Evolutionary conservation across 2,888 invertebrate genomes (phyloP).

Genomic region (Sarcophaga caerulescens): DNA sequence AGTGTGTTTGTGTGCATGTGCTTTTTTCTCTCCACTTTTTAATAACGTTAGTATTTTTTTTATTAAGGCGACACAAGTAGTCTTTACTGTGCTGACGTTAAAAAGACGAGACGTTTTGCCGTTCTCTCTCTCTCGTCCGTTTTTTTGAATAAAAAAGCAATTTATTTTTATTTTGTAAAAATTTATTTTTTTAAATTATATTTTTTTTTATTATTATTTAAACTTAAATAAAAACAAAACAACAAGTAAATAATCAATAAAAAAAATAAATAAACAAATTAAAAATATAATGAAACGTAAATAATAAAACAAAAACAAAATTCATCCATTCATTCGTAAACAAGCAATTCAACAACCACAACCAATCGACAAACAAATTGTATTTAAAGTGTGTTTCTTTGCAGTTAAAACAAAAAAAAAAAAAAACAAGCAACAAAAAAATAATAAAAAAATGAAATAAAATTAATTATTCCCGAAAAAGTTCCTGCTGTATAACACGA

Average conservation of each 20-base stretch:
- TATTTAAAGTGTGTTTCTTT: constrained; percentile 45
- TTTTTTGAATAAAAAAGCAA: constrained; percentile 35
- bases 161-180: constrained; percentile 57
- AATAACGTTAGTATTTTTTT: too few species aligned
- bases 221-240: constrained; percentile 25
- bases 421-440: not conserved
- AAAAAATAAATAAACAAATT: constrained; percentile 12
- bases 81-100: constrained; percentile 61
- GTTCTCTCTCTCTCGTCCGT: not conserved
- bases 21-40: too few species aligned
- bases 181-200: constrained; percentile 59
- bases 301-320: too few species aligned
- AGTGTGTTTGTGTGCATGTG: constrained; percentile 9
- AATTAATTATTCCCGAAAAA: constrained; percentile 67
- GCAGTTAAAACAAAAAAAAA: constrained; percentile 2
- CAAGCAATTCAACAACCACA: constrained; percentile 36
- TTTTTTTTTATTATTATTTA: constrained; percentile 53
- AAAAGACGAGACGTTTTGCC: constrained; percentile 53
- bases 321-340: constrained; percentile 4
- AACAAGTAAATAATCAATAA: constrained; percentile 13
- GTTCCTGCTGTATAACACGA: constrained; percentile 74
- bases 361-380: constrained; percentile 18
- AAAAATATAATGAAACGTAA: not conserved
- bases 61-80: too few species aligned
- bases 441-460: too few species aligned